Percentiles rank a stretch among this genome's conserved stretches.
Conservation (phyloP, 2,888 invertebrate genomes). For the Acronicta psi region DNA sequence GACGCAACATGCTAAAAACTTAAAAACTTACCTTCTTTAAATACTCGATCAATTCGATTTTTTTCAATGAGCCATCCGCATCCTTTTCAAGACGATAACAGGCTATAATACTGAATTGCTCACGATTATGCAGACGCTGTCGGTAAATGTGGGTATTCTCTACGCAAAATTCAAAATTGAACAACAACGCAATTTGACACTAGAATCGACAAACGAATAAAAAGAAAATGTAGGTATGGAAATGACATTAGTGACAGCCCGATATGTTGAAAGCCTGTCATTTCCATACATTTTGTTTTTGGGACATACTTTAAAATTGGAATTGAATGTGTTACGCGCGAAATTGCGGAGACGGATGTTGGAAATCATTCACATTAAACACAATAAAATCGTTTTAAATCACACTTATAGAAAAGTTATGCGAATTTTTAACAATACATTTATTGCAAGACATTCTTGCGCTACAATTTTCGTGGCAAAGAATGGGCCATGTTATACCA, state of each 20-base stretch:
- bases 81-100: slow-evolving; percentile 28
- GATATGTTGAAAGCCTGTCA: too few species aligned
- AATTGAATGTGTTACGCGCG: slow-evolving; percentile 18
- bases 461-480: slow-evolving; percentile 32
- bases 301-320: slow-evolving; percentile 10
- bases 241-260: too few species aligned
- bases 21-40: slow-evolving; percentile 32
- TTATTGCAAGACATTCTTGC: slow-evolving; percentile 24
- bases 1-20: too few species aligned
- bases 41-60: slow-evolving; percentile 10
- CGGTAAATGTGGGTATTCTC: slow-evolving; percentile 9
- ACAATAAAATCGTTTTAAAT: slow-evolving; percentile 43
- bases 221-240: too few species aligned
- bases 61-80: slow-evolving; percentile 19
- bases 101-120: slow-evolving; percentile 18
- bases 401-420: slow-evolving; percentile 23
- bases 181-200: too few species aligned
- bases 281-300: too few species aligned
- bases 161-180: too few species aligned
- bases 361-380: slow-evolving; percentile 14
- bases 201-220: too few species aligned
- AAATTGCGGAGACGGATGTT: slow-evolving; percentile 19
- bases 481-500: slow-evolving; percentile 25
- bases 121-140: slow-evolving; percentile 19
- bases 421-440: slow-evolving; percentile 40